Conservation (phyloP, 2,888 invertebrate genomes). For the Temnothorax ravouxi region DNA sequence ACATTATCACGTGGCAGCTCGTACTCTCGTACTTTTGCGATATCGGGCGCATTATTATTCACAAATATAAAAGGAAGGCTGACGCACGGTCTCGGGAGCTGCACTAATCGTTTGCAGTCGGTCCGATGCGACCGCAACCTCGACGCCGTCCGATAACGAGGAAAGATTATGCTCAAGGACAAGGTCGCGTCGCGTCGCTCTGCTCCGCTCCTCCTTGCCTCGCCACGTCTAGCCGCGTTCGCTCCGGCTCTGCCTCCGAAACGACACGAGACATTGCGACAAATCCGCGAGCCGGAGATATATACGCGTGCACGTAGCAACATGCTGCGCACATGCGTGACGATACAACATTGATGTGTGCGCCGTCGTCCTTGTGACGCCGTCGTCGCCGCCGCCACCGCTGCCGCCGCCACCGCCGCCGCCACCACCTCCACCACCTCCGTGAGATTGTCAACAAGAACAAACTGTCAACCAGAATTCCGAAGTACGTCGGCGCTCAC, state of each 20-base stretch:
- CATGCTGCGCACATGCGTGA: slow-evolving; percentile 49
- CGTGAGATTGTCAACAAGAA: slow-evolving; percentile 67
- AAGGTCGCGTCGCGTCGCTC: slow-evolving; percentile 78
- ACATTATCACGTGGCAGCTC: not conserved
- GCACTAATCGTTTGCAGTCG: slow-evolving; percentile 71
- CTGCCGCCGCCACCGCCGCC: slow-evolving; percentile 36
- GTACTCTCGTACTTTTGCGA: not conserved
- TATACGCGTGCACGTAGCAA: slow-evolving; percentile 56
- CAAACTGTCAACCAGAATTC: slow-evolving; percentile 58
- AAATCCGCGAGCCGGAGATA: slow-evolving; percentile 65
- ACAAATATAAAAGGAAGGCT: slow-evolving; percentile 70
- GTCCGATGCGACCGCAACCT: slow-evolving; percentile 77
- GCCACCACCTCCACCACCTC: slow-evolving; percentile 24
- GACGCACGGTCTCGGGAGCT: slow-evolving; percentile 70
- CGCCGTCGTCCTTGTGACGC: slow-evolving; percentile 65
- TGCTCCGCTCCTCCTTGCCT: slow-evolving; percentile 69
- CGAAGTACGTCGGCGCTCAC: slow-evolving; percentile 1
- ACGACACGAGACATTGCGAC: slow-evolving; percentile 70
- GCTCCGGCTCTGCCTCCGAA: slow-evolving; percentile 57
- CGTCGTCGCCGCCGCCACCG: slow-evolving; percentile 26
- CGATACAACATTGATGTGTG: slow-evolving; percentile 45
- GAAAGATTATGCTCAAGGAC: slow-evolving; percentile 85
- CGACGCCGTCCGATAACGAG: slow-evolving; percentile 85
- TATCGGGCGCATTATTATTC: slow-evolving; percentile 66
- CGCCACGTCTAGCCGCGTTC: slow-evolving; percentile 22